phyloP scores from a whole-genome alignment of 2,888 invertebrate species.

The Choreutis nemorana region DNA sequence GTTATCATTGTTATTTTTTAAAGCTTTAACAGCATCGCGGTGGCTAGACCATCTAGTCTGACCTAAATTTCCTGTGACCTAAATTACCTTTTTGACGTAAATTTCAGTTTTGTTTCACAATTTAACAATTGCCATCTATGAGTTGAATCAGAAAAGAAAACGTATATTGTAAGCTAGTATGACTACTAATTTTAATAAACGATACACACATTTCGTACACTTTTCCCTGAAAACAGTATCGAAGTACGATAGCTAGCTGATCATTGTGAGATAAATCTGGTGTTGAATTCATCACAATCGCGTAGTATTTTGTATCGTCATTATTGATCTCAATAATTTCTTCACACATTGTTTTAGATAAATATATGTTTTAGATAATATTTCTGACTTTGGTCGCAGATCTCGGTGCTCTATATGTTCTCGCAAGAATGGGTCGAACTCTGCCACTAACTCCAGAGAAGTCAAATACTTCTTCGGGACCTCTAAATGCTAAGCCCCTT shows the following conservation, averaged over 20 bases:
- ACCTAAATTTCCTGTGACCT: too few species aligned
- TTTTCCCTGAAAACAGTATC: constrained; percentile 6
- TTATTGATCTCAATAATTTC: constrained; percentile 8
- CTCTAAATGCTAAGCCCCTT: constrained; percentile 9
- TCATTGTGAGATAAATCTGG: constrained; percentile 10
- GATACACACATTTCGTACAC: constrained; percentile 5
- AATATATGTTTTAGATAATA: constrained; percentile 4
- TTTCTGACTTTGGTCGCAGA: constrained; percentile 5
- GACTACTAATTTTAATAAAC: constrained; percentile 12
- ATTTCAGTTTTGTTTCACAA: constrained; percentile 5
- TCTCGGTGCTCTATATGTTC: constrained; percentile 9
- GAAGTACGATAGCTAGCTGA: constrained; percentile 9
- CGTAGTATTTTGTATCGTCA: constrained; percentile 8
- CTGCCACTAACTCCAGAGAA: constrained; percentile 4
- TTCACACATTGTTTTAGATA: constrained; percentile 10
- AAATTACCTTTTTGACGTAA: constrained; percentile 11
- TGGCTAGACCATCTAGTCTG: constrained; percentile 8
- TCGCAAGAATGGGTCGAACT: constrained; percentile 6
- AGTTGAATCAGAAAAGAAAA: constrained; percentile 5
- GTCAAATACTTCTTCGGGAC: constrained; percentile 9
- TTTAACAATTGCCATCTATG: constrained; percentile 4
- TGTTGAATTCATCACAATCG: constrained; percentile 7
- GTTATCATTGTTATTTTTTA: constrained; percentile 6
- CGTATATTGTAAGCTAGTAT: constrained; percentile 8
- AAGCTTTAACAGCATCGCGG: constrained; percentile 11